Evolutionary conservation across 2,797 vertebrate genomes (phyloP), one percentile per base, ranked within the genome.

Genomic region (Sebastes steindachneri): DNA sequence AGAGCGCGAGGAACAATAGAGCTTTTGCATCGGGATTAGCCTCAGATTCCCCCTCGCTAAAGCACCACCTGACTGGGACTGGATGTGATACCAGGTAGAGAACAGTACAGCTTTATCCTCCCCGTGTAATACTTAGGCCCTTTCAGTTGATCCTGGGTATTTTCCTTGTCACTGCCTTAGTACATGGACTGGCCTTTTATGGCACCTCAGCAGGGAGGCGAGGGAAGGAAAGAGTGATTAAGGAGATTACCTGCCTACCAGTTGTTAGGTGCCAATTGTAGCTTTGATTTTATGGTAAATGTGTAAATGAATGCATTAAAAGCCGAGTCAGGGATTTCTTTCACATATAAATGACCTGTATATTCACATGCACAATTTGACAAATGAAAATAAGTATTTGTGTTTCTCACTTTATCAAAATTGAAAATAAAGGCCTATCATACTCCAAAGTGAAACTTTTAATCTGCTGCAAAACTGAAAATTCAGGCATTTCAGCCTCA

Each of bases 21-120:
- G 89, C 83, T 80, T 89, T 86, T 89, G 83, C 90, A 93, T 91
- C 89, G 31, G 93, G 92, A 94, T 94, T 93, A 94, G 88, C 90
- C 83, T 85, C 75, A 75, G 78, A 86, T 92, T 88, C 85, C 83
- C 88, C 88, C 77, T 83, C 11, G 26, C 75, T 88, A 73, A 77
- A 89, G 88, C 75, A 58, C 83, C 90, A 86, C 83, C 91, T 92
- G 91, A 92, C 86, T 75, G 79, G 75, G 79, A 81, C 85, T 63
- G 73, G 62, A 75, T 86, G 86, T 78, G 88, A 91, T 83, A 91
- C 64, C 91, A 84, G 87, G 77, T 81, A 75, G 81, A 92, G 77
- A 93, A 89, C 70, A 83, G 75, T 41, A 35, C 53, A 67, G 79
- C 75, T 89, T 90, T 87, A 91, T 90, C 73, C 84, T 81, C 67